These are phyloP conservation scores for Entosphenus tridentatus DNA, from an alignment of 2,113 vertebrate genomes.

Conservation along the genomic window DNA sequence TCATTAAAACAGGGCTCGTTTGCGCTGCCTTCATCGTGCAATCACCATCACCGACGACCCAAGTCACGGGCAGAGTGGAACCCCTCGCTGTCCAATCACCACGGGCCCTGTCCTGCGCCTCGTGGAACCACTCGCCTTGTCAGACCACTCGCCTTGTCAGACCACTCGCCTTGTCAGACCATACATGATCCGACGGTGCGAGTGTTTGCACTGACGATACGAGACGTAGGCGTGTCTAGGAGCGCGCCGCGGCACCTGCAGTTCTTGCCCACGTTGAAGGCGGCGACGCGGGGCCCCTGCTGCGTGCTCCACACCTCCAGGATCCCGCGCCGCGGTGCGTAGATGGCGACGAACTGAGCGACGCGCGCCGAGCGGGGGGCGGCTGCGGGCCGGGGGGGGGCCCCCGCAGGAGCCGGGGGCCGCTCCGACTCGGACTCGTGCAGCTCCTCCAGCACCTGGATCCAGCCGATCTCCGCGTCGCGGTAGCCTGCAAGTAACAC, in stretches of 20 bases:
- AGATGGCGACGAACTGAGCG: slow-evolving; percentile 79
- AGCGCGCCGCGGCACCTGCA: slow-evolving; percentile 36
- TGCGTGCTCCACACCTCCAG: slow-evolving; percentile 88
- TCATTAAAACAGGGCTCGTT: too few species aligned
- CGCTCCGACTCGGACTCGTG: slow-evolving; percentile 43
- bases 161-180: too few species aligned
- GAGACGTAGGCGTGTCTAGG: too few species aligned
- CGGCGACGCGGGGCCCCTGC: slow-evolving; percentile 72
- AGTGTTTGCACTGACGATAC: too few species aligned
- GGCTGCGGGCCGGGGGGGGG: slow-evolving; percentile 23
- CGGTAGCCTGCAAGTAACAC: slow-evolving; percentile 43
- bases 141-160: too few species aligned
- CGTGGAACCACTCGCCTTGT: too few species aligned
- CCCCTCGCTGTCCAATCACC: too few species aligned
- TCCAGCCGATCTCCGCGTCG: slow-evolving; percentile 75
- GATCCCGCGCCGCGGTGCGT: slow-evolving; percentile 70
- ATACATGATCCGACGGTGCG: too few species aligned
- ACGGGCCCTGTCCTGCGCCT: too few species aligned
- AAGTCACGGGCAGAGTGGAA: too few species aligned
- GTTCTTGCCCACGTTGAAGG: slow-evolving; percentile 84
- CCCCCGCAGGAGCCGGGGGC: slow-evolving; percentile 25
- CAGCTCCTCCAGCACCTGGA: slow-evolving; percentile 60
- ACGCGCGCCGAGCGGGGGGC: slow-evolving; percentile 23
- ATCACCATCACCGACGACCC: too few species aligned
- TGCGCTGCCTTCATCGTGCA: too few species aligned